phyloP scores from a whole-genome alignment of 2,113 vertebrate genomes.

The Canis aureus region DNA sequence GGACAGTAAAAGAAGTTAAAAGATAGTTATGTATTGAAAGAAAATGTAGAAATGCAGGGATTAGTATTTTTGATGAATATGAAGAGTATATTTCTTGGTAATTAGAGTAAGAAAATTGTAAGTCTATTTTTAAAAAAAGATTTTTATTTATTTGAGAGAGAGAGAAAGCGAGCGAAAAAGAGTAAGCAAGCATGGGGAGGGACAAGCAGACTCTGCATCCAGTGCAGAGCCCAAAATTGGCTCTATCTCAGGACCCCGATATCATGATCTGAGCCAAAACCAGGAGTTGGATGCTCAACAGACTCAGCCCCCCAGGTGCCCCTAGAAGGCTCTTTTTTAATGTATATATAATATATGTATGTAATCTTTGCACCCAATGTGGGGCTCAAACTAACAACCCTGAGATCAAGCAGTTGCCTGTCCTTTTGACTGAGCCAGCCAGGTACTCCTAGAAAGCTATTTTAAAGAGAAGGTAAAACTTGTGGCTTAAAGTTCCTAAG shows the following conservation, averaged over 20 bases:
- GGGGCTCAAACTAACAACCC: neutral
- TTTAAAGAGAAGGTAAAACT: conserved; percentile 1
- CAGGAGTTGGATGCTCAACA: too few species aligned
- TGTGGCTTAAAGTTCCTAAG: neutral
- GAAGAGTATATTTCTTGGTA: neutral
- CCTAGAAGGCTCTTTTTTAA: neutral
- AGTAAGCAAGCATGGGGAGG: too few species aligned
- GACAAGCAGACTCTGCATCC: too few species aligned
- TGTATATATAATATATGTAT: neutral
- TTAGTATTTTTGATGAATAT: neutral
- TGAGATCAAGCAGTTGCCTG: neutral
- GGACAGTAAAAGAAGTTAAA: neutral
- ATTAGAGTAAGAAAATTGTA: neutral
- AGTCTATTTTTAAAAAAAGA: neutral
- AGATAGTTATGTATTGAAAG: neutral
- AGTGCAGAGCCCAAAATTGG: too few species aligned
- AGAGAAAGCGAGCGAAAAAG: too few species aligned
- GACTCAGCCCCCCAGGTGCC: too few species aligned
- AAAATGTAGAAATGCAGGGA: neutral
- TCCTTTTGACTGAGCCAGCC: neutral
- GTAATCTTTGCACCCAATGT: neutral
- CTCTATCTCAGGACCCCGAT: too few species aligned
- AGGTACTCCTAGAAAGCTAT: neutral
- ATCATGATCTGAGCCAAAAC: too few species aligned
- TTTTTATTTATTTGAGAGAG: too few species aligned